A percentile compares a stretch with the other conserved stretches of the same genome.
Conservation (phyloP, 2,797 vertebrate genomes). For the Spinus pinus region DNA sequence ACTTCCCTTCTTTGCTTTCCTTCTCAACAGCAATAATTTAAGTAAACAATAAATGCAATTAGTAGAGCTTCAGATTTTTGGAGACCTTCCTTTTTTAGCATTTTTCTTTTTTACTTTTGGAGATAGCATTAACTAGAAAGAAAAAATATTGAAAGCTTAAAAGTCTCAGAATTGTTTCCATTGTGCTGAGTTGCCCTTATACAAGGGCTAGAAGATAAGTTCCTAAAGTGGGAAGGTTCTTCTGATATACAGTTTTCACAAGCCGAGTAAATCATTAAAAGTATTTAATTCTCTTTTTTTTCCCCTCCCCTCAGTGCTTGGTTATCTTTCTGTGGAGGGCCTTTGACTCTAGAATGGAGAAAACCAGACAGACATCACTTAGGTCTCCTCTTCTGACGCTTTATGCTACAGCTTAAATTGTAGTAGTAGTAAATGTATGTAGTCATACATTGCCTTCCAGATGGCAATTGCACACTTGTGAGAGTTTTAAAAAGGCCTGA, state of each 20-base stretch:
- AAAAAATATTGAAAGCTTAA: neutral
- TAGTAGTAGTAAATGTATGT: neutral
- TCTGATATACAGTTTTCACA: neutral
- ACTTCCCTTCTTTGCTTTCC: neutral
- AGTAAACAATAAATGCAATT: neutral
- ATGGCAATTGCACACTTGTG: neutral
- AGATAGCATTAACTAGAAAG: neutral
- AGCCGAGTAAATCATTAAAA: neutral
- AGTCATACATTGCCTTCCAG: neutral
- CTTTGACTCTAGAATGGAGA: neutral
- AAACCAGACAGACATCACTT: neutral
- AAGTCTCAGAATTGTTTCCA: neutral
- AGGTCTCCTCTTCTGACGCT: neutral
- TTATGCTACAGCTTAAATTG: neutral
- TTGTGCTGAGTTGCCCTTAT: neutral
- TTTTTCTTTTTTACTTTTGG: neutral
- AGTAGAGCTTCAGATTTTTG: neutral
- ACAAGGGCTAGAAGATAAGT: neutral
- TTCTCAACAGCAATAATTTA: neutral
- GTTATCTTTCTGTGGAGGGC: neutral
- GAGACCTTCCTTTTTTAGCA: neutral
- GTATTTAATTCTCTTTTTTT: neutral
- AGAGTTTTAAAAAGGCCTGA: neutral
- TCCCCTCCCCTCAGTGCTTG: neutral
- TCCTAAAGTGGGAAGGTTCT: neutral